Percentiles rank a stretch among this genome's conserved stretches.
Conservation (phyloP, 2,888 invertebrate species). For the Gisinianus flammeolus region DNA sequence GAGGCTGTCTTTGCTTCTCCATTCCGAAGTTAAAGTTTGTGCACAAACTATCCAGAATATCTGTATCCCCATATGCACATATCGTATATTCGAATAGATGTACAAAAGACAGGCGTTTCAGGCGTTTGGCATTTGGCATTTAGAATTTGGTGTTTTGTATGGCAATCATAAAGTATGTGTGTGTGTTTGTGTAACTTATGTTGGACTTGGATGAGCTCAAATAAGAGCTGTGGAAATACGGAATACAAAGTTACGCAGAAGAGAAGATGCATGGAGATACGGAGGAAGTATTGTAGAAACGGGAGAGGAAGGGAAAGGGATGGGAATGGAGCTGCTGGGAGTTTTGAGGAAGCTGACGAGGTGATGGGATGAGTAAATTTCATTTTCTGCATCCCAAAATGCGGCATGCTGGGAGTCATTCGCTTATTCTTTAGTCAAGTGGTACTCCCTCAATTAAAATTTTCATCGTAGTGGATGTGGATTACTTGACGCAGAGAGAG, state of each 20-base stretch:
- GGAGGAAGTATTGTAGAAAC: neutral
- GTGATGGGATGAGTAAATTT: slow-evolving; percentile 38
- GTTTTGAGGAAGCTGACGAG: slow-evolving; percentile 35
- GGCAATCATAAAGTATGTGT: no score
- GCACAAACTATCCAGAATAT: no score
- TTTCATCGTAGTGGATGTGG: slow-evolving; percentile 45
- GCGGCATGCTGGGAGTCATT: slow-evolving; percentile 35
- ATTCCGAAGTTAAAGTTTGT: no score
- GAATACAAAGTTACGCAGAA: neutral
- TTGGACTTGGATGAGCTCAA: neutral
- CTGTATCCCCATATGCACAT: no score
- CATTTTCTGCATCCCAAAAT: slow-evolving; percentile 38
- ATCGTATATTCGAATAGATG: no score
- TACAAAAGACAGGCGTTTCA: no score
- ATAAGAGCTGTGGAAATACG: no score
- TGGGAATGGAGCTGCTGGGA: slow-evolving; percentile 34
- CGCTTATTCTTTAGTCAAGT: slow-evolving; percentile 28
- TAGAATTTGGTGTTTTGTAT: no score
- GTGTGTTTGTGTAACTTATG: no score
- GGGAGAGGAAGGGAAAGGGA: neutral
- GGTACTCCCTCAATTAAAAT: slow-evolving; percentile 51
- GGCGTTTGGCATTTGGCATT: no score
- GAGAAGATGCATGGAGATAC: neutral
- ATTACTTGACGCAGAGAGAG: slow-evolving; percentile 42
- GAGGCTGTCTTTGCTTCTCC: no score